Evolutionary conservation across 2,888 invertebrate genomes (phyloP), one percentile per base, ranked within the genome.

Genomic region (Loripinus fragilis): DNA sequence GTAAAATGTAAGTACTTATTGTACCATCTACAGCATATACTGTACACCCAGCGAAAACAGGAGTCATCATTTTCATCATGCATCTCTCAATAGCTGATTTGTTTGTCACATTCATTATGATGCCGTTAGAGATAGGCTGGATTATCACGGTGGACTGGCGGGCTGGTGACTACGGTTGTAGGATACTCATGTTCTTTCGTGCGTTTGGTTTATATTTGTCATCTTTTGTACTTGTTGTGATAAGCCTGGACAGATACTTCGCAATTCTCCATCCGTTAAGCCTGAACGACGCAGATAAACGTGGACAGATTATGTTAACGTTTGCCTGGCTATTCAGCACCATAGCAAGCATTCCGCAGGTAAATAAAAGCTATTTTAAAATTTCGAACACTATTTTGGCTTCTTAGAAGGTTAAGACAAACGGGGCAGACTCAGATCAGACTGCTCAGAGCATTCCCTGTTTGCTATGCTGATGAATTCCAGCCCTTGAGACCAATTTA

Each of bases 31-130:
- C n/a, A 48, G 94, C 96, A 52, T 93, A 96, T 65, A 96, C 96
- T 89, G 90, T 91, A 0, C 93, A n/a, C n/a, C n/a, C n/a, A n/a
- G n/a, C n/a, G n/a, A n/a, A n/a, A n/a, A n/a, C n/a, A n/a, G n/a
- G 97, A 55, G 96, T 97, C 69, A 96, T 96, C 74, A 91, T 97
- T 78, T 95, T 97, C 94, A 96, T 97, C 92, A 95, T 96, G 74
- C 96, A 97, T 92, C 94, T 97, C 52, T 95, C 96, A 0, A 95
- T 96, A 96, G 97, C 97, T 10, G 97, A 97, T 92, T 94, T 97
- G 86, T 95, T 97, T 71, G 97, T 97, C 41, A 96, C 96, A 0
- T 96, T 97, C 89, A 95, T 97, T 85, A 96, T 96, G 93, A 96
- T 97, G 88, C 97, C 97, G 0, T 76, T 94, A 69, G 94, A 94